phyloP scores from a whole-genome alignment of 2,888 invertebrate species.

The Arrhopalites spinosus region DNA sequence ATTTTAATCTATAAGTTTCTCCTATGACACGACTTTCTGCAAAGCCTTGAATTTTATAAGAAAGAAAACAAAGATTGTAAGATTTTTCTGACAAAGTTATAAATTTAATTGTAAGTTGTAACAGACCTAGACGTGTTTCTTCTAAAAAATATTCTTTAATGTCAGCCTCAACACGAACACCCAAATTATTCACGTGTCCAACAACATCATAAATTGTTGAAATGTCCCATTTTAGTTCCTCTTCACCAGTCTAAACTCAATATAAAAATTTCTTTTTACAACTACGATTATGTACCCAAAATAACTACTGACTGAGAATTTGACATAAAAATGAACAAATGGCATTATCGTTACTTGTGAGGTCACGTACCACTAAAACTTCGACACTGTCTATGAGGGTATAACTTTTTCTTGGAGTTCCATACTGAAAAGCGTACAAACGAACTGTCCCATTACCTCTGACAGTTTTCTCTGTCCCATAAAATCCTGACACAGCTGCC shows the following conservation, averaged over 20 bases:
- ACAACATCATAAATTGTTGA: conserved; percentile 41
- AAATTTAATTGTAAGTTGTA: not conserved
- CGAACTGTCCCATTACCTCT: conserved; percentile 59
- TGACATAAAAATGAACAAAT: no score
- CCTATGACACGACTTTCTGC: conserved; percentile 62
- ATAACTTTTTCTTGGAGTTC: conserved; percentile 34
- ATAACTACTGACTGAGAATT: no score
- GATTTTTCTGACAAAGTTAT: not conserved
- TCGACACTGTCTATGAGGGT: conserved; percentile 47
- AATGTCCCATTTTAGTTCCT: conserved; percentile 51
- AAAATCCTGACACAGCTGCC: conserved; percentile 57
- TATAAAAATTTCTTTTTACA: not conserved
- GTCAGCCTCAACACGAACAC: conserved; percentile 58
- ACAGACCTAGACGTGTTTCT: conserved; percentile 59
- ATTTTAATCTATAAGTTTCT: conserved; percentile 60
- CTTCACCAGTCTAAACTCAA: conserved; percentile 38
- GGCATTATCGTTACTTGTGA: no score
- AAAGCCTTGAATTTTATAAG: conserved; percentile 41
- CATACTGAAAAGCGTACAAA: conserved; percentile 53
- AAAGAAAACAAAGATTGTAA: not conserved
- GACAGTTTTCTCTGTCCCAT: conserved; percentile 58
- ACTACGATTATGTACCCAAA: no score
- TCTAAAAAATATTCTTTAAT: conserved; percentile 60
- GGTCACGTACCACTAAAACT: conserved; percentile 55
- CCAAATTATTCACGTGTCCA: conserved; percentile 35